phyloP scores from a whole-genome alignment of 2,888 invertebrate species.

The Ormia ochracea region DNA sequence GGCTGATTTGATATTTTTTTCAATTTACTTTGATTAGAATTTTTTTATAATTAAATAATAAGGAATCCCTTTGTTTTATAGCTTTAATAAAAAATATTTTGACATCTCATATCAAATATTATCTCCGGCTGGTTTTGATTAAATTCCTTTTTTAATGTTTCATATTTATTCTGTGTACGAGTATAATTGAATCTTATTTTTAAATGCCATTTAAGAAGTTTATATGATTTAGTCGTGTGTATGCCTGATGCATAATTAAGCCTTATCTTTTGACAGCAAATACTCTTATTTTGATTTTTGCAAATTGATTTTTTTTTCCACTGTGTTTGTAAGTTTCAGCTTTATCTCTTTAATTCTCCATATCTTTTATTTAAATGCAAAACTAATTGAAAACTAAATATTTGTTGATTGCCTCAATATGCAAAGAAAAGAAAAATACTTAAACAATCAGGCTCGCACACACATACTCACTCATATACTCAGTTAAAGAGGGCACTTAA shows the following conservation, averaged over 20 bases:
- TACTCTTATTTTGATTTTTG: not conserved
- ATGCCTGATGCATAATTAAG: slow-evolving; percentile 37
- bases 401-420: slow-evolving; percentile 61
- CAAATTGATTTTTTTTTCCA: not conserved
- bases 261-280: slow-evolving; percentile 21
- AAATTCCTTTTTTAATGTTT: not conserved
- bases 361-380: slow-evolving; percentile 36
- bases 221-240: not conserved
- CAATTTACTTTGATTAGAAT: too few relatives aligned
- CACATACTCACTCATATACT: not conserved
- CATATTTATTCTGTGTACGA: not conserved
- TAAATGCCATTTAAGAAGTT: slow-evolving; percentile 30
- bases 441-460: not conserved
- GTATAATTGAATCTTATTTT: slow-evolving; percentile 18
- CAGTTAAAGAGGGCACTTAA: not conserved
- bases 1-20: too few relatives aligned
- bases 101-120: too few relatives aligned
- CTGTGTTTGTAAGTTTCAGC: not conserved
- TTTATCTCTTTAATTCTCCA: slow-evolving; percentile 21
- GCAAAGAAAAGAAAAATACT: slow-evolving; percentile 38
- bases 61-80: too few relatives aligned
- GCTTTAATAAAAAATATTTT: too few relatives aligned
- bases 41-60: too few relatives aligned
- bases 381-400: slow-evolving; percentile 61
- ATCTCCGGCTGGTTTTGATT: not conserved